Evolutionary conservation across 2,888 invertebrate species (phyloP), one percentile per base, ranked within the genome.

Genomic region (Kryphioiulus occultus): DNA sequence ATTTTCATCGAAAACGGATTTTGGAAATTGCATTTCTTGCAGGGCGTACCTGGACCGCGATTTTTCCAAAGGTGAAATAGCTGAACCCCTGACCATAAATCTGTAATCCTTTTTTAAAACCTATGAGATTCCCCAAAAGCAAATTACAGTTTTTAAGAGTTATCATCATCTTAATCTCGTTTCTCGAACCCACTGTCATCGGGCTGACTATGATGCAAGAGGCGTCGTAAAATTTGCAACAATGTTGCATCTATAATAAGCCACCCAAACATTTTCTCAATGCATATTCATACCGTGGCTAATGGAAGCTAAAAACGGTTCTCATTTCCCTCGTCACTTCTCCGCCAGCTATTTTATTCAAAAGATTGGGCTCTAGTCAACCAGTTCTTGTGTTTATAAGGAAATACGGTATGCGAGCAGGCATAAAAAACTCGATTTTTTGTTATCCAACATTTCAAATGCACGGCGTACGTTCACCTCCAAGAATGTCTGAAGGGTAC

Each of bases 291-390:
- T 59, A 10, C 22, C 59, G 22, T 22, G 19, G 59, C 59, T 59
- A 59, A 59, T 59, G 59, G 59, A 5, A 1, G 22, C 59, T 59
- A 59, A 59, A 53, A 59, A 59, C 59, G 22, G 59, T 59, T 59
- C 59, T 59, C 59, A 59, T 59, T 59, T 59, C 22, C 59, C 59
- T 59, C 59, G 44, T 12, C 44, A 44, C 44, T 59, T 22, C 22
- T 59, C 22, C 59, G 22, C 22, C 59, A 19, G 22, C n/a, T 22
- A 59, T 59, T 59, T 59, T 59, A 59, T 22, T 59, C 59, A 59
- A 59, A 59, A 59, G 59, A 59, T 59, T 59, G 59, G 59, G 59
- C 22, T 59, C 59, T 59, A 59, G 59, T 59, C 59, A 59, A 59
- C 22, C 59, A 59, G 59, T 59, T 59, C 59, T 59, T 59, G 22